Evolutionary conservation across 2,888 invertebrate species (phyloP), one percentile per base, ranked within the genome.

Genomic region (Heteromyza rotundicornis): DNA sequence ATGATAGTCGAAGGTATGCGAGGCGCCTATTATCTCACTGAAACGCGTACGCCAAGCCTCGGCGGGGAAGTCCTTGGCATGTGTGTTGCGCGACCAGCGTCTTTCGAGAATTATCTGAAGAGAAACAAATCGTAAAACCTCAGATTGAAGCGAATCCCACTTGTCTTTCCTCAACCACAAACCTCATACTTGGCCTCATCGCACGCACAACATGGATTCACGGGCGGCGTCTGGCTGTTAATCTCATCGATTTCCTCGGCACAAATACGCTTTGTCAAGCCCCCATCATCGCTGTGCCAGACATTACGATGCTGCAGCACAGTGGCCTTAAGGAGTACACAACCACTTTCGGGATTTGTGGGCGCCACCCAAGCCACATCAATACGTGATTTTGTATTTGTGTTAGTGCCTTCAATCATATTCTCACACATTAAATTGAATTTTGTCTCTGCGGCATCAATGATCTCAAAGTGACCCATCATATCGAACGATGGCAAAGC

Each of bases 131-230:
- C 10, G n/a, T n/a, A n/a, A n/a, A 27, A 27, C 27, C 7, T 7
- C 27, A 27, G 27, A 27, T n/a, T 40, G 10, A 7, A n/a, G 16
- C 12, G 12, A 8, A 32, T 8, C 10, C 10, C 40, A 40, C 2
- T 32, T 40, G 40, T n/a, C 50, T 57, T 64, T 40, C 27, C 10
- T 27, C 27, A 27, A 27, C n/a, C 14, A n/a, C 57, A 20, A 75
- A 92, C 93, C 86, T 96, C 96, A 81, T 98, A 99, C 84, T 97
- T 97, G 14, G 98, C 99, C 79, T 98, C 96, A 72, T 97, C 95
- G 73, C 98, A 98, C 14, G 98, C 96, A 80, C 96, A 96, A 80
- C 98, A 98, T 1, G 88, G 89, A 65, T 89, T 88, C 0, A 90
- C 81, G 0, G 90, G 85, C 12, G 87, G 86, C 1, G 90, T 89